Conservation (phyloP, 1,140 invertebrate species). For the Pseudomyrmex pallidus region DNA sequence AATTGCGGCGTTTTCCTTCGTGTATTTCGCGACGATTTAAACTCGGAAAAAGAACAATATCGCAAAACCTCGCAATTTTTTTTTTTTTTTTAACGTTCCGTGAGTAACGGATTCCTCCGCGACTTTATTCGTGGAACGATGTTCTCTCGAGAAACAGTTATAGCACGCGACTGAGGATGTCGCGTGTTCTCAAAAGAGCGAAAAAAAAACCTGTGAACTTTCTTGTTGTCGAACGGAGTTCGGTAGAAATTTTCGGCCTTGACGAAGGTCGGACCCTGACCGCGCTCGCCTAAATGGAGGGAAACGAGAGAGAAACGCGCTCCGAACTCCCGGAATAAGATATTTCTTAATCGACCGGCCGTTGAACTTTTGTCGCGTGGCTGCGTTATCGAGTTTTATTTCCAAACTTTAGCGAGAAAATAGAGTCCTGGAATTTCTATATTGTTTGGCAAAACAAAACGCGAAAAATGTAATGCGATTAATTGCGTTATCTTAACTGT, state of each 20-base stretch:
- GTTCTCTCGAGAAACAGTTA: constrained; percentile 62
- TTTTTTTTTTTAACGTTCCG: not conserved
- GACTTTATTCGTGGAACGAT: constrained; percentile 30
- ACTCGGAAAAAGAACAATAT: constrained; percentile 6
- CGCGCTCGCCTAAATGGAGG: constrained; percentile 33
- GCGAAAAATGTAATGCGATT: no score
- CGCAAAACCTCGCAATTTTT: not conserved
- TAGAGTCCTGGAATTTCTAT: not conserved
- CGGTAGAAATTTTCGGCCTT: constrained; percentile 62
- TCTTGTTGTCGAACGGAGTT: not conserved
- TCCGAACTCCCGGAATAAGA: constrained; percentile 20
- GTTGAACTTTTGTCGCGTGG: not conserved
- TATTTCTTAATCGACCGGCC: constrained; percentile 14
- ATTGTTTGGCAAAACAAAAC: not conserved
- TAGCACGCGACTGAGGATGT: constrained; percentile 22
- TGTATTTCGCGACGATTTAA: not conserved
- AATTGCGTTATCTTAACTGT: no score
- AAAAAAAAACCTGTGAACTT: constrained; percentile 45
- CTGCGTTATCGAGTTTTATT: not conserved
- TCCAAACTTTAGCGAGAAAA: not conserved
- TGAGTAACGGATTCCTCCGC: constrained; percentile 53
- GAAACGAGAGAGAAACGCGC: constrained; percentile 51
- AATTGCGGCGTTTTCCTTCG: constrained; percentile 17
- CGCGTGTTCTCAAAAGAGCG: constrained; percentile 40
- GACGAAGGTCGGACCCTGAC: constrained; percentile 68